These are phyloP conservation scores for Porites rus DNA, from an alignment of 92 coral and sea anemone species.

Conservation along the genomic window DNA sequence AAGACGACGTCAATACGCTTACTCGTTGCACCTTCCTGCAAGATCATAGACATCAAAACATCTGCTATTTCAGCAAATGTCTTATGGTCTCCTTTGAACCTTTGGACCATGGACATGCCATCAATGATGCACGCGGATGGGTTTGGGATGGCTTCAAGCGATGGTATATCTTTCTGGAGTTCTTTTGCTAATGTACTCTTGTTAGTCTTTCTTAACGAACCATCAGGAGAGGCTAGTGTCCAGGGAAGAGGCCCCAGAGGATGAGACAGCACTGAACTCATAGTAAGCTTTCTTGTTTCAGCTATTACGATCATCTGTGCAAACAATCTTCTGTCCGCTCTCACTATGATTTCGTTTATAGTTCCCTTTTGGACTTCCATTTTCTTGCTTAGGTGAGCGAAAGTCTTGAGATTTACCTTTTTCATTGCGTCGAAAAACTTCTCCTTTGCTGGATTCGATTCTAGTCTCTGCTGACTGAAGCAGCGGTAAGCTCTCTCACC, in stretches of 20 bases:
- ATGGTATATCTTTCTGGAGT: slow-evolving; percentile 51
- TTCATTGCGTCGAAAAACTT: slow-evolving; percentile 51
- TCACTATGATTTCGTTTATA: slow-evolving; percentile 15
- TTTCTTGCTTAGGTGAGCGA: slow-evolving; percentile 48
- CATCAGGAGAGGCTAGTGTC: slow-evolving; percentile 44
- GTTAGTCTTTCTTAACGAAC: slow-evolving; percentile 30
- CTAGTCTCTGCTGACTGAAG: slow-evolving; percentile 57
- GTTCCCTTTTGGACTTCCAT: slow-evolving; percentile 23
- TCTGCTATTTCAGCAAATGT: slow-evolving; percentile 40
- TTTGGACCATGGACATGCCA: slow-evolving; percentile 61
- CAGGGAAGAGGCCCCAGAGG: slow-evolving; percentile 58
- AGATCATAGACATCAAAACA: slow-evolving; percentile 32
- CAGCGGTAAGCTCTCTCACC: slow-evolving; percentile 55
- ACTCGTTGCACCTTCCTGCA: slow-evolving; percentile 31
- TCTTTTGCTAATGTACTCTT: slow-evolving; percentile 47
- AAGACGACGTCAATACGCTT: slow-evolving; percentile 1
- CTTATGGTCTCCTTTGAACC: slow-evolving; percentile 50
- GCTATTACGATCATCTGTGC: slow-evolving; percentile 53
- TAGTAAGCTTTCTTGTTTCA: slow-evolving; percentile 43
- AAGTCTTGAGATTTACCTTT: slow-evolving; percentile 53
- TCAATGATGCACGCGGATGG: slow-evolving; percentile 55
- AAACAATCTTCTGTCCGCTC: slow-evolving; percentile 27
- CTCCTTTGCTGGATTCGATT: slow-evolving; percentile 40
- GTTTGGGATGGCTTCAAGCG: slow-evolving; percentile 33
- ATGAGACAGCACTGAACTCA: slow-evolving; percentile 46